These are phyloP conservation scores for Panopea generosa DNA, from an alignment of 2,888 invertebrate genomes.

Conservation along the genomic window DNA sequence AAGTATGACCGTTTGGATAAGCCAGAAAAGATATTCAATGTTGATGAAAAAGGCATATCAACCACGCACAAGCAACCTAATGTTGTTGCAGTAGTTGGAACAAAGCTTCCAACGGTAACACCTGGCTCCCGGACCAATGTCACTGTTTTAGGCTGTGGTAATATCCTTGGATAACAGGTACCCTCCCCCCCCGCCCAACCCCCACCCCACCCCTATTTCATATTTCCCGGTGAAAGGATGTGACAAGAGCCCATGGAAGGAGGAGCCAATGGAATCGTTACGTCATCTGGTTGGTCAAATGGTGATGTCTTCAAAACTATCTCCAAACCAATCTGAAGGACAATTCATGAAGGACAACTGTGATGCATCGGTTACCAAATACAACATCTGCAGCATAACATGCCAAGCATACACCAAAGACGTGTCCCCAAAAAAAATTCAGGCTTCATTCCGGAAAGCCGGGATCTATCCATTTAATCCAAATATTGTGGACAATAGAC, in stretches of 20 bases:
- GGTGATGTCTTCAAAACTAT: conserved; percentile 18
- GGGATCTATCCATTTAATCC: conserved; percentile 20
- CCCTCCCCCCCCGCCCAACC: no score
- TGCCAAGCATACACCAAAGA: conserved; percentile 12
- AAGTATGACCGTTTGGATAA: conserved; percentile 41
- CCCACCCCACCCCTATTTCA: conserved; percentile 38
- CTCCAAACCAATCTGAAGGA: no score
- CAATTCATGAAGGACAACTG: conserved; percentile 2
- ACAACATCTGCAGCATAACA: conserved; percentile 10
- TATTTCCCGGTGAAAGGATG: conserved; percentile 38
- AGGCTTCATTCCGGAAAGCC: conserved; percentile 14
- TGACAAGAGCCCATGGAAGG: conserved; percentile 19
- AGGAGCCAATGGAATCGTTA: background rate
- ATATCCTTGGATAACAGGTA: conserved; percentile 33
- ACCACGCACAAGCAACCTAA: conserved; percentile 5
- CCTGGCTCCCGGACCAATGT: background rate
- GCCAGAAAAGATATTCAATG: conserved; percentile 41
- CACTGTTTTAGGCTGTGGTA: conserved; percentile 45
- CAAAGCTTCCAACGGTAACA: conserved; percentile 9
- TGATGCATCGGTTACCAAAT: background rate
- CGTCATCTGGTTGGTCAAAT: no score
- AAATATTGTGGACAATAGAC: background rate
- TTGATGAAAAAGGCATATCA: conserved; percentile 57
- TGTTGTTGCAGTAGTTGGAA: background rate
- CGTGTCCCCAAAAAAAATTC: conserved; percentile 14